Evolutionary conservation across 2,113 vertebrate genomes (phyloP).

Genomic region (Brachypodius melanocephalos): DNA sequence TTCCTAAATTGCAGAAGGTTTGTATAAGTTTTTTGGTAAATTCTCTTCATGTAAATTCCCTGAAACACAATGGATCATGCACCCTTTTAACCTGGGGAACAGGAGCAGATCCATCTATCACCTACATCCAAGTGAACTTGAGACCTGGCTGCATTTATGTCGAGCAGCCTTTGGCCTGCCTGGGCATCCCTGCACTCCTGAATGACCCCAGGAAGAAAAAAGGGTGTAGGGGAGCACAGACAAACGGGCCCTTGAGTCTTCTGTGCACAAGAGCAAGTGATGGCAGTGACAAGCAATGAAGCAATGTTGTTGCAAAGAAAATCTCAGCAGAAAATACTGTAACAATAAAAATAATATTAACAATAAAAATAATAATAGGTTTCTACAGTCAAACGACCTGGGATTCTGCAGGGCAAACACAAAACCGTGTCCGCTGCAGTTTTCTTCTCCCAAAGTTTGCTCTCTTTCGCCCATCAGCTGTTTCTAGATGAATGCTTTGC

Average conservation of each 20-base stretch:
- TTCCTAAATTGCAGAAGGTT: background rate
- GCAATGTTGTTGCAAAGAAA: background rate
- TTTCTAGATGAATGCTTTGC: background rate
- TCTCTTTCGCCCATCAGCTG: background rate
- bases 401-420: background rate
- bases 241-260: background rate
- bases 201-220: background rate
- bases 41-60: background rate
- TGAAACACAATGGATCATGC: background rate
- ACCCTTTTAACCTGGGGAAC: background rate
- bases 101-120: background rate
- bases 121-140: background rate
- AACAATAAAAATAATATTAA: background rate
- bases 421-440: background rate
- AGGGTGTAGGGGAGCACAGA: background rate
- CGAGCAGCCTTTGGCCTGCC: background rate
- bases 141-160: background rate
- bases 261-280: accelerated
- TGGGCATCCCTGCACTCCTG: accelerated
- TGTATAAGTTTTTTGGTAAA: background rate
- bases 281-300: background rate
- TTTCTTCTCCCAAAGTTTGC: background rate
- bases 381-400: background rate
- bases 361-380: background rate
- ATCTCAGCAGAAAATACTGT: background rate